Evolutionary conservation across 2,888 invertebrate species (phyloP), one percentile per base, ranked within the genome.

Genomic region (Belgica antarctica): DNA sequence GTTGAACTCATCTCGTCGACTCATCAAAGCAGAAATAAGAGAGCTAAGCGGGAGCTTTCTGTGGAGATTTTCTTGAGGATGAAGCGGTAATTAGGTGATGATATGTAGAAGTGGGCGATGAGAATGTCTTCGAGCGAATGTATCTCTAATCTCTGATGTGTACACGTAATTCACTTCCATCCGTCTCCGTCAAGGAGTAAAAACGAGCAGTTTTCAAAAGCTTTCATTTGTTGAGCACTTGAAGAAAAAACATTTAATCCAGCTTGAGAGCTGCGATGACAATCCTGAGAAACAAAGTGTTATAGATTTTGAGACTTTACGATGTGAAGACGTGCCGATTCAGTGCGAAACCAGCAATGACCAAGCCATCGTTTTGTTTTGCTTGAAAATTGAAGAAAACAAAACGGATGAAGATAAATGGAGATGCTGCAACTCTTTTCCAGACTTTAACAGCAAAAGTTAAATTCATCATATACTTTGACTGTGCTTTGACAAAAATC

Each of bases 91-190:
- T 59, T 59, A 59, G 59, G 59, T 59, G 59, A 59, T 59, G 59
- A 59, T 59, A 59, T 59, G 59, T 27, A 27, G 27, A 27, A n/a
- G 15, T 10, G 59, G 15, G n/a, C n/a, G 25, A 59, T 5, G 15
- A 12, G 12, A 17, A 57, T 15, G 15, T 61, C 4, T 61, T 15
- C 2, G 34, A 28, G 25, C 34, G 15, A 5, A n/a, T n/a, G n/a
- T n/a, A 17, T 25, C 28, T 57, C 28, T 68, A 68, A 68, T 68
- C 68, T 68, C 57, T 22, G 24, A 65, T 27, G 63, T 66, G 27
- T 52, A 22, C 24, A 31, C 27, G 36, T 46, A 25, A 41, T 65
- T 46, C 41, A 7, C 22, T 34, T 62, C 15, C 19, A 62, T 62
- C 28, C 27, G 27, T 61, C 61, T 61, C 61, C 28, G 22, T 63